Evolutionary conservation across 2,888 invertebrate genomes (phyloP), one percentile per base, ranked within the genome.

Genomic region (Tiliacea aurago): DNA sequence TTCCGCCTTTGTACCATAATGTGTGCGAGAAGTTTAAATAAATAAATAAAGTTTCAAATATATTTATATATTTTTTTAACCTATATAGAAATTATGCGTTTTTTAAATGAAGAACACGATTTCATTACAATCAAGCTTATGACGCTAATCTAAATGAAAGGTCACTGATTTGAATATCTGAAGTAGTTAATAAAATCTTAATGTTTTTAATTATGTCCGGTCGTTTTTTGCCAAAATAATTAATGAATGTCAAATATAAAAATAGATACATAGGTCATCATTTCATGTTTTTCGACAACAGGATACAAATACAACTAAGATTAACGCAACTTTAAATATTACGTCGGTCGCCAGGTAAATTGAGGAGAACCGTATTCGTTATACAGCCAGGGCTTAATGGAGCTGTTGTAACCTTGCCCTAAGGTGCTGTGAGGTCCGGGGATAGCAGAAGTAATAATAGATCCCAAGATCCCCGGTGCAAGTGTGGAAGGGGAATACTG

Each of bases 121-220:
- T 28, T 28, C 28, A 28, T 28, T 28, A 28, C 28, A 28, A 28
- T 3, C 28, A 28, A 28, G 1, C 28, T 28, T 28, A 28, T 37
- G 6, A 37, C 2, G 11, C 33, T 20, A 15, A 43, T 13, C 4
- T 1, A 66, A 49, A 49, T 11, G 20, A n/a, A 70, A 71, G 55
- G 73, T 73, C 61, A 49, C 11, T 23, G 59, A 73, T 62, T 73
- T 73, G 20, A 62, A 73, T 45, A 23, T 18, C 43, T 49, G 73
- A 73, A 43, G 18, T 62, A 5, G 13, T 28, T 11, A 61, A 20
- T 72, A 11, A 51, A 51, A n/a, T 23, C 2, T 20, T 10, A 0
- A n/a, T 23, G 11, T 33, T 41, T 23, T 41, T 6, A 9, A 47
- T 37, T 47, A 62, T n/a, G 10, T n/a, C 55, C 11, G 23, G 18